phyloP scores from a whole-genome alignment of 2,888 invertebrate species.

The Iselma pallidipennis region DNA sequence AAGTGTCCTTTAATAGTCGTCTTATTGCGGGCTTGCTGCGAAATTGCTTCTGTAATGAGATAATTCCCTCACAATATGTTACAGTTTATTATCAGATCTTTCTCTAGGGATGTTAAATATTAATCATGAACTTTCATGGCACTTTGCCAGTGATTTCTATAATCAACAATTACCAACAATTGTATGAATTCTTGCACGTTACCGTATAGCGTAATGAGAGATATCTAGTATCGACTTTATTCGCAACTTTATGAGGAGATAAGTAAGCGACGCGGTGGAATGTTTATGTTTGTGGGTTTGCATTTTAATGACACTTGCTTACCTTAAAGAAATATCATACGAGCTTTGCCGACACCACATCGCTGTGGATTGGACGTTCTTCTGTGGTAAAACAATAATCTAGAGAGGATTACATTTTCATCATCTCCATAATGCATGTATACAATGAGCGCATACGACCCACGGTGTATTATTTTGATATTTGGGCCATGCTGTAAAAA shows the following conservation, averaged over 20 bases:
- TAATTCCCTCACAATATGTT: slow-evolving; percentile 43
- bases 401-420: slow-evolving; percentile 50
- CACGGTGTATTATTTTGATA: slow-evolving; percentile 48
- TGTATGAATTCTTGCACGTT: background rate
- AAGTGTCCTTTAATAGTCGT: slow-evolving; percentile 49
- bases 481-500: slow-evolving; percentile 47
- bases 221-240: slow-evolving; percentile 2
- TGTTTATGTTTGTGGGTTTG: slow-evolving; percentile 28
- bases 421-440: slow-evolving; percentile 50
- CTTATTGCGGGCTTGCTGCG: slow-evolving; percentile 32
- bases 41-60: slow-evolving; percentile 34
- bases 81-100: slow-evolving; percentile 35
- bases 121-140: slow-evolving; percentile 7
- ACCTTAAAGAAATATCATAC: slow-evolving; percentile 45
- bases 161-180: background rate
- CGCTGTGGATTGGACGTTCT: slow-evolving; percentile 38
- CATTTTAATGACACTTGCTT: slow-evolving; percentile 44
- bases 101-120: slow-evolving; percentile 17
- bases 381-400: slow-evolving; percentile 45
- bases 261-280: slow-evolving; percentile 24
- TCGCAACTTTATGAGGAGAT: slow-evolving; percentile 16
- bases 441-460: slow-evolving; percentile 37
- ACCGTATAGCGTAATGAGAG: slow-evolving; percentile 1
- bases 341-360: slow-evolving; percentile 38
- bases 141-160: background rate